These are phyloP conservation scores for Caranx ignobilis DNA, from an alignment of 2,113 vertebrate genomes.

Conservation along the genomic window DNA sequence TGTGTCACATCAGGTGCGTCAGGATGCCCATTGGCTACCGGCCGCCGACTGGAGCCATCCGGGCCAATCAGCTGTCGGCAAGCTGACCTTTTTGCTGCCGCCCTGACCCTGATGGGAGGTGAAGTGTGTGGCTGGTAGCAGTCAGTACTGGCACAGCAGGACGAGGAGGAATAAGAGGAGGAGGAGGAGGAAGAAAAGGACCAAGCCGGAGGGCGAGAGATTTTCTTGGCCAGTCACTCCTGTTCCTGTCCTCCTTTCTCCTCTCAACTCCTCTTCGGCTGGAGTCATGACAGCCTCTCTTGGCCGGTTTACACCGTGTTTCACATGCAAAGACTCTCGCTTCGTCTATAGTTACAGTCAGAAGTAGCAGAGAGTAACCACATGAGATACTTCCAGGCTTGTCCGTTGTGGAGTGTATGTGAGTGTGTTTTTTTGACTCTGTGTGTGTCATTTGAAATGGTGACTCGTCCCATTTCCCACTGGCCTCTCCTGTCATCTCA, in stretches of 20 bases:
- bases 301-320: constrained; percentile 58
- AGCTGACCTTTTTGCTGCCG: constrained; percentile 78
- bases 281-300: constrained; percentile 72
- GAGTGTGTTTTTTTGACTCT: constrained; percentile 18
- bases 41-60: constrained; percentile 65
- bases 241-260: constrained; percentile 59
- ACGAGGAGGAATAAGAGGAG: constrained; percentile 55
- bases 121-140: constrained; percentile 84
- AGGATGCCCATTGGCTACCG: constrained; percentile 77
- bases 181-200: constrained; percentile 61
- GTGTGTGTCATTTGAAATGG: constrained; percentile 46
- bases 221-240: constrained; percentile 79
- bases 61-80: constrained; percentile 79
- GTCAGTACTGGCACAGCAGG: constrained; percentile 79
- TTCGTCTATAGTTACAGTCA: constrained; percentile 60
- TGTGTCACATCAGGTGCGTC: constrained; percentile 84
- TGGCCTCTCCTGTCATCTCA: constrained; percentile 56
- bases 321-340: constrained; percentile 59
- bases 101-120: constrained; percentile 83
- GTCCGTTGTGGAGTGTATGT: constrained; percentile 18
- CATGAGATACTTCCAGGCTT: constrained; percentile 48
- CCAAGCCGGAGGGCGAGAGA: constrained; percentile 69
- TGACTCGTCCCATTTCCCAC: constrained; percentile 62
- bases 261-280: constrained; percentile 52
- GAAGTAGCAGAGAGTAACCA: constrained; percentile 44